Evolutionary conservation across 2,797 vertebrate genomes (phyloP), one percentile per base, ranked within the genome.

Genomic region (Carapus acus): DNA sequence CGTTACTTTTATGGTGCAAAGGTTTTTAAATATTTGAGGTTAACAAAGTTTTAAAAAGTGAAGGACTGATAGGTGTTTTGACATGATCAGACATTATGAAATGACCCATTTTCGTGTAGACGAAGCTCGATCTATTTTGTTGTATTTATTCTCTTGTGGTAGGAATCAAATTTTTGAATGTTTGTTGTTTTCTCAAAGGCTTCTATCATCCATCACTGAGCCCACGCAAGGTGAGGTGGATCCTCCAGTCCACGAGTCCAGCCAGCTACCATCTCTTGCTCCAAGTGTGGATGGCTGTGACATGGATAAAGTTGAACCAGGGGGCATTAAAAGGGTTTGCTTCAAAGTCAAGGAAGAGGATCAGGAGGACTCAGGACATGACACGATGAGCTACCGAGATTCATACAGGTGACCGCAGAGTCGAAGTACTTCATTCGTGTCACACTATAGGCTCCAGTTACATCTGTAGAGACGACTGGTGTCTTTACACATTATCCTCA

Each of bases 341-440:
- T 99, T 99, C 75, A 97, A 93, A 80, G 96, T 98, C 72, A 93
- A 89, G 0, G 93, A 97, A 73, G 96, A 99, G 14, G 96, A 99
- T 54, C 96, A 99, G 83, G 96, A 99, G 72, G 96, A 99, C 84
- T 99, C 96, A 0, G 96, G 96, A 16, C 96, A 98, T 0, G 96
- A 99, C 78, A 99, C 96, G 1, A 94, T 97, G 90, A 99, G 96
- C 85, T 97, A 92, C 85, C 91, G 96, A 23, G 96, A 99, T 78
- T 99, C 96, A 8, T 99, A 99, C 88, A 99, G 96, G 96, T 98
- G 50, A 60, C n/a, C 18, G 5, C 38, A 16, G 16, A 42, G 2
- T 4, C 17, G 3, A 11, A 2, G 6, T 14, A 21, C 2, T 19
- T 19, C 29, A 23, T 1, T n/a, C n/a, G n/a, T n/a, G n/a, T n/a